Evolutionary conservation across 2,888 invertebrate species (phyloP), one percentile per base, ranked within the genome.

Genomic region (Torymus texanus): DNA sequence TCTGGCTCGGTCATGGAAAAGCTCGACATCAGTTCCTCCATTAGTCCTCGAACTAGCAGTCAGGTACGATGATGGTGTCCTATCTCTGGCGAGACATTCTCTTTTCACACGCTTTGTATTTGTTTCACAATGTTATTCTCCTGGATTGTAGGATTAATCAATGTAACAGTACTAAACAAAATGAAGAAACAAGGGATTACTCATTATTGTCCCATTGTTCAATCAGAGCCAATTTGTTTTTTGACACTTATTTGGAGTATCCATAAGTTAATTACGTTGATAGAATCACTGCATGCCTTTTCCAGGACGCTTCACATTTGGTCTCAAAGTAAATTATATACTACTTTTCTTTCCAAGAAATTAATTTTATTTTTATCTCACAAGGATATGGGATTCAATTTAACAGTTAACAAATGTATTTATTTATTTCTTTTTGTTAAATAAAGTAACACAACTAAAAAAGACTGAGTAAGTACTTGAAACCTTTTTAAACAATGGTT

Each of bases 1-100:
- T 94, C 95, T 85, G 95, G 94, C 85, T 96, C 96, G 82, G 92
- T 95, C 91, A 94, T 95, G 94, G 95, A 94, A 90, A 94, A 94
- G 91, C 94, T 95, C 92, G 94, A 94, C 88, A 93, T 95, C 91
- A 94, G 94, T 91, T 94, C 94, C 90, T 94, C 94, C 87, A 91
- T 94, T 90, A 94, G 94, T 92, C 93, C 93, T 90, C 94, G 93
- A 92, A 94, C 93, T 92, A 95, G 93, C 92, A 94, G 93, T 88
- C 94, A 93, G 94, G 95, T 93, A 94, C 85, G 88, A 83, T 68
- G 80, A 74, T 61, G 77, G 77, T 41, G 41, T 75, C 80, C 73
- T 75, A 71, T 75, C 66, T 74, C 73, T 65, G 71, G 65, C 78
- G 18, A 75, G 50, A 66, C 21, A 65, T 59, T 66, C 53, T 53